Conservation (phyloP, 2,797 vertebrate species). For the Scomberomorus guttatus region DNA sequence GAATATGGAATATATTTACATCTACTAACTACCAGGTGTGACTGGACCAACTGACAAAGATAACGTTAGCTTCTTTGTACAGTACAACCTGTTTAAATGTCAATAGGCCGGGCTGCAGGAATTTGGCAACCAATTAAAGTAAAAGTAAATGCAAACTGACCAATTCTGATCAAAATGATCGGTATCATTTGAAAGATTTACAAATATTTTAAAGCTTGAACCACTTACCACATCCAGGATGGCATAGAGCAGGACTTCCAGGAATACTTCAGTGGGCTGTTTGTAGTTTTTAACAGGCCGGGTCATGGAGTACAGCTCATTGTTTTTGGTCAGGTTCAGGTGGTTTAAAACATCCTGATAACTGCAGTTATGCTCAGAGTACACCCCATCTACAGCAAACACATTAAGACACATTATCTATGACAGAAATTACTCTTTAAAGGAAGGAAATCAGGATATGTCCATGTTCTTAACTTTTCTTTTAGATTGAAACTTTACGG, state of each 20-base stretch:
- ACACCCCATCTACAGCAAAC: slow-evolving; percentile 31
- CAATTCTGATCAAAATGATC: no score
- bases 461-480: not conserved
- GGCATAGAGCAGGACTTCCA: slow-evolving; percentile 72
- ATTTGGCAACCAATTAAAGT: not conserved
- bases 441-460: not conserved
- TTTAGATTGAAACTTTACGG: no score
- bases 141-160: no score
- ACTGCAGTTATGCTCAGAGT: slow-evolving; percentile 63
- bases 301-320: slow-evolving; percentile 66
- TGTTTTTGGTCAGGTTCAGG: slow-evolving; percentile 70
- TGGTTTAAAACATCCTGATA: slow-evolving; percentile 75
- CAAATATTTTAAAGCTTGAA: not conserved
- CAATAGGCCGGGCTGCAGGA: not conserved
- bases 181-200: not conserved
- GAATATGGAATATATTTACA: no score
- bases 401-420: not conserved
- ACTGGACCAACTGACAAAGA: no score
- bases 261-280: slow-evolving; percentile 48
- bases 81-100: no score
- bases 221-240: slow-evolving; percentile 78
- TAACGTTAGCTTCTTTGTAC: no score
- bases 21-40: no score
- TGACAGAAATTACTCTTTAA: not conserved
- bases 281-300: slow-evolving; percentile 78